Conservation (phyloP, 2,888 invertebrate genomes). For the Microplitis deprimator region DNA sequence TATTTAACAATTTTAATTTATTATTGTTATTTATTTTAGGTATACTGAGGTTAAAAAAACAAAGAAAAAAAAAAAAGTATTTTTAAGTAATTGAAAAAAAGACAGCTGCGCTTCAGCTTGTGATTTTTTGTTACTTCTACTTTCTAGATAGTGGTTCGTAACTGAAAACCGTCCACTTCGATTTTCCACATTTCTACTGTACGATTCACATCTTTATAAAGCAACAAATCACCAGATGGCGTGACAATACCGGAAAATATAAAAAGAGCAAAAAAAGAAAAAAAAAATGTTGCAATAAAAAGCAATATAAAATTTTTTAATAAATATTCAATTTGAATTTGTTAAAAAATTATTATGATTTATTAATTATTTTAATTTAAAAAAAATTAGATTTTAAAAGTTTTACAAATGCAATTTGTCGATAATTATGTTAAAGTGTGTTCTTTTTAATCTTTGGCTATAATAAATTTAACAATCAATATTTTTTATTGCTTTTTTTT, state of each 20-base stretch:
- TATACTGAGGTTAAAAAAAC: background rate
- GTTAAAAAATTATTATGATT: background rate
- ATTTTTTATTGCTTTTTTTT: too few relatives aligned
- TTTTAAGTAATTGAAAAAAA: background rate
- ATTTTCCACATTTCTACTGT: constrained; percentile 4
- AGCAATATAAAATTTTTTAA: background rate
- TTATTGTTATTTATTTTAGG: background rate
- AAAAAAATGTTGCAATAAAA: background rate
- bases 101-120: background rate
- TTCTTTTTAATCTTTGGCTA: too few relatives aligned
- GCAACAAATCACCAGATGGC: constrained; percentile 10
- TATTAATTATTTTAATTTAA: background rate
- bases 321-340: background rate
- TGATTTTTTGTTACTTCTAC: background rate
- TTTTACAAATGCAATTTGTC: too few relatives aligned
- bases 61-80: background rate
- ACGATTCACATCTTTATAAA: constrained; percentile 12
- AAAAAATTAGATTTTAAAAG: background rate
- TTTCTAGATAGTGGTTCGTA: background rate
- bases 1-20: background rate
- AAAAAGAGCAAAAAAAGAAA: background rate
- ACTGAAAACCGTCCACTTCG: background rate
- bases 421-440: too few relatives aligned
- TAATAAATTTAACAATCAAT: too few relatives aligned
- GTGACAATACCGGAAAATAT: background rate